Evolutionary conservation across 2,113 vertebrate genomes (phyloP).

Genomic region (Paraplagusia blochii): DNA sequence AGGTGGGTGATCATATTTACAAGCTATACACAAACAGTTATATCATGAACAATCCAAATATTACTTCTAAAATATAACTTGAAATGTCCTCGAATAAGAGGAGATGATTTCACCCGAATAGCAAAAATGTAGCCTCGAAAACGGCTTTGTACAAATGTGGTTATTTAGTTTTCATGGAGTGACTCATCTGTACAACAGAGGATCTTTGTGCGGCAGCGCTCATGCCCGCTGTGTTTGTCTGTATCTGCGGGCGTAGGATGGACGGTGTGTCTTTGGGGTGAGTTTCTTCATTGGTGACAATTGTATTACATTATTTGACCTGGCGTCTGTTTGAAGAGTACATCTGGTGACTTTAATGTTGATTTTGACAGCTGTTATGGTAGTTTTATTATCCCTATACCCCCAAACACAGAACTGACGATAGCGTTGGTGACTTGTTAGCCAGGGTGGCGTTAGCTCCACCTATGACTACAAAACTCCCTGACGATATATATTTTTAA

Average conservation of each 20-base stretch:
- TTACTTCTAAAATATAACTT: too few species aligned
- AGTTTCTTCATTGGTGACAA: constrained; percentile 34
- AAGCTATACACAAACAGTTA: too few species aligned
- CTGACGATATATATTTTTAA: too few species aligned
- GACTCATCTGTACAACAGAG: neutral
- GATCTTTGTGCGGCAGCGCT: constrained; percentile 33
- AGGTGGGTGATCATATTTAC: too few species aligned
- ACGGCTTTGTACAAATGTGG: too few species aligned
- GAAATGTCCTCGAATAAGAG: too few species aligned
- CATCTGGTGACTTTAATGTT: too few species aligned
- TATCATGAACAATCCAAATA: too few species aligned
- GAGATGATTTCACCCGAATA: too few species aligned
- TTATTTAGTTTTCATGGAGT: constrained; percentile 5
- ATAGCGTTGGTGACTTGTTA: constrained; percentile 40
- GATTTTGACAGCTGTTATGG: too few species aligned
- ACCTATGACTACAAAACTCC: constrained; percentile 12
- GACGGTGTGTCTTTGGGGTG: constrained; percentile 68
- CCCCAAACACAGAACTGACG: constrained; percentile 1
- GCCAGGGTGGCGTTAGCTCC: constrained; percentile 38
- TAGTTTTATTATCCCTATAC: neutral
- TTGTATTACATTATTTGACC: constrained; percentile 19
- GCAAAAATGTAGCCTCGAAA: too few species aligned
- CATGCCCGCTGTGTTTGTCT: constrained; percentile 49
- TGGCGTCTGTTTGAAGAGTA: neutral
- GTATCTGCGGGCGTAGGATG: constrained; percentile 64